Percentiles rank a stretch among this genome's conserved stretches.
Evolutionary conservation across 2,797 vertebrate genomes (phyloP).

Genomic region (Oophaga sylvatica): DNA sequence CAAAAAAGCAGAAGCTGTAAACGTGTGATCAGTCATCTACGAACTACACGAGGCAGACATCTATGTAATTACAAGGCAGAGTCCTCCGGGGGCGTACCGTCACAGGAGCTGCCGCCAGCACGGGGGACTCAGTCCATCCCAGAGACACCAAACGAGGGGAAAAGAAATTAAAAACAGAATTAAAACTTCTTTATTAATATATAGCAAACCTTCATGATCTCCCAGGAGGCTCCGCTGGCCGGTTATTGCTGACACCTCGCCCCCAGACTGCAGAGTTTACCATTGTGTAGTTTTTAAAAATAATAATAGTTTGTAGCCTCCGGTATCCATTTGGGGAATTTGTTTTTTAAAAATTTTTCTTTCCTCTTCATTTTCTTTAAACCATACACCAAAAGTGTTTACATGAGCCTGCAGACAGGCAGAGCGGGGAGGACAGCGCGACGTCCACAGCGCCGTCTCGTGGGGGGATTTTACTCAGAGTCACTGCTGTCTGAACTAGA

Average conservation of each 20-base stretch:
- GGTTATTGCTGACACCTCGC: constrained; percentile 55
- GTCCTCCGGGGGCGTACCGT: constrained; percentile 65
- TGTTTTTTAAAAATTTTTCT: constrained; percentile 15
- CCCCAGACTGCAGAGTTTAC: constrained; percentile 62
- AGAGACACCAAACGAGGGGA: constrained; percentile 33
- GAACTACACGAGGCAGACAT: constrained; percentile 64
- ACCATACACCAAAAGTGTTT: constrained; percentile 68
- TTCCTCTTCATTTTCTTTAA: constrained; percentile 39
- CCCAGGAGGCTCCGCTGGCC: constrained; percentile 36
- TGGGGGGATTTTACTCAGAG: constrained; percentile 79
- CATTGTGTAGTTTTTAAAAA: constrained; percentile 67
- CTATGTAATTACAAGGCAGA: constrained; percentile 65
- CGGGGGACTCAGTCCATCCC: constrained; percentile 18
- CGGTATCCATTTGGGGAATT: background rate
- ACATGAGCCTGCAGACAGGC: constrained; percentile 61
- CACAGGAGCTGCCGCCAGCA: constrained; percentile 9
- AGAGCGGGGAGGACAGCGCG: constrained; percentile 59
- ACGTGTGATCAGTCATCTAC: constrained; percentile 67
- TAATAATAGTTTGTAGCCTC: constrained; percentile 38
- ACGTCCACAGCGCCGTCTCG: background rate
- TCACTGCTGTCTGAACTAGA: constrained; percentile 91
- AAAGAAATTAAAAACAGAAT: constrained; percentile 34
- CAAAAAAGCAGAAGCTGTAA: constrained; percentile 65
- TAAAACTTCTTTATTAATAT: constrained; percentile 68
- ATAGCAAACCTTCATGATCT: constrained; percentile 66